Base-by-base conservation (phyloP, 2,113 vertebrate genomes). In the Cottus gobio region DNA sequence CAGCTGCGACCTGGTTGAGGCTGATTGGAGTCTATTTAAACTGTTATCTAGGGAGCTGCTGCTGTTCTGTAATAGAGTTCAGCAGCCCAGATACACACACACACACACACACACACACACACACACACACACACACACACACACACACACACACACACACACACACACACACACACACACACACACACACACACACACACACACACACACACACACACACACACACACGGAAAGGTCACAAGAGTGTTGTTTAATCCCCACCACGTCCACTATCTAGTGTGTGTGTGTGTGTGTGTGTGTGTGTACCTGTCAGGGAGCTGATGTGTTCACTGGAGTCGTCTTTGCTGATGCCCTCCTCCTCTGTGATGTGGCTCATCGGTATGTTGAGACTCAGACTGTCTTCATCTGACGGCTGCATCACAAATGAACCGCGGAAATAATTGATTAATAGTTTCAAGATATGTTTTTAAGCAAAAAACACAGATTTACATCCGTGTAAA, bases 301-400 rank as follows among this genome's bases (percentile, higher is more conserved):
- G 58, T 34, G 7, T 91, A 98, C 97, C 96, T 96, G 97, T 94
- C 65, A 94, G 89, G 61, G 95, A 94, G 89, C 95, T 95, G 83
- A 94, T 90, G 58, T 90, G 96, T 84, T 95, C 96, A 74, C 90
- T 95, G 2, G 94, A 90, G 83, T 98, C 96, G 61, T 99, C 97
- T 89, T 96, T 97, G 73, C 90, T 66, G 80, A 96, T 68, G n/a
- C 91, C 96, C 15, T 97, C 97, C 90, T 99, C 98, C 93, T 99
- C 97, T 62, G 96, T 71, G 76, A 98, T 98, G 85, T 98, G 95
- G 0, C 96, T 96, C 98, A 98, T 97, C 0, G 96, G 96, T 31
- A 94, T 95, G 0, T 95, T 98, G 42, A 98, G 95, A 92, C 96
- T 97, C 77, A 96, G 66, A 18, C 96, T 95, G 87, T 99, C 98